Evolutionary conservation across 2,888 invertebrate genomes (phyloP).

Genomic region (Hypomecis atomaria): DNA sequence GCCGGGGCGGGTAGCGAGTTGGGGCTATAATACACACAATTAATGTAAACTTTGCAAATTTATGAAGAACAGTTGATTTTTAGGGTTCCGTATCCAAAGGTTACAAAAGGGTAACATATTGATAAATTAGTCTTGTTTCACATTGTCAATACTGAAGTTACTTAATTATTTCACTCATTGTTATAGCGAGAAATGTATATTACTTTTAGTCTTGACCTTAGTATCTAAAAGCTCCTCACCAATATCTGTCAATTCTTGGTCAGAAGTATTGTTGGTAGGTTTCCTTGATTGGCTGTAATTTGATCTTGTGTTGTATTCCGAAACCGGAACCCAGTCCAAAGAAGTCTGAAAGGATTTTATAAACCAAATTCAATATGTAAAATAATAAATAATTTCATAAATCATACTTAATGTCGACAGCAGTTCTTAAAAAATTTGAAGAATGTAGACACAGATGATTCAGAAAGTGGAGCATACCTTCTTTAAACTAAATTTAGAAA

Average conservation of each 20-base stretch:
- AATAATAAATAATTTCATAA: neutral
- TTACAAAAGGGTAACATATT: too few species aligned
- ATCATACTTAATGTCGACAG: neutral
- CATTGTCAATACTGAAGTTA: too few species aligned
- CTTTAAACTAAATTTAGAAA: conserved; percentile 75
- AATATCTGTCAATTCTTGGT: conserved; percentile 79
- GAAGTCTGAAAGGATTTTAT: conserved; percentile 70
- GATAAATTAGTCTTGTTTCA: too few species aligned
- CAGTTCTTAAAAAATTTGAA: neutral
- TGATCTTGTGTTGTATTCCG: conserved; percentile 78
- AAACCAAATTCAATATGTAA: neutral
- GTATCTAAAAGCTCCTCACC: conserved; percentile 59
- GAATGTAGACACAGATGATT: conserved; percentile 30
- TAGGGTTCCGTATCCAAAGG: too few species aligned
- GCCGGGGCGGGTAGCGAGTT: too few species aligned
- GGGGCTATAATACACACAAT: too few species aligned
- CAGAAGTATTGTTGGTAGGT: conserved; percentile 77
- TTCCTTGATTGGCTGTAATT: conserved; percentile 80
- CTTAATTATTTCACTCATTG: too few species aligned
- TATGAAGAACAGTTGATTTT: too few species aligned
- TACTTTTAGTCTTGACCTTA: neutral
- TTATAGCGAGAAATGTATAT: too few species aligned
- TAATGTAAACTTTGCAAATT: too few species aligned
- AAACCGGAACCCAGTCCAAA: conserved; percentile 82
- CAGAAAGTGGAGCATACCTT: conserved; percentile 65